These are phyloP conservation scores for Limnephilus rhombicus DNA, from an alignment of 2,888 invertebrate species.

Conservation along the genomic window DNA sequence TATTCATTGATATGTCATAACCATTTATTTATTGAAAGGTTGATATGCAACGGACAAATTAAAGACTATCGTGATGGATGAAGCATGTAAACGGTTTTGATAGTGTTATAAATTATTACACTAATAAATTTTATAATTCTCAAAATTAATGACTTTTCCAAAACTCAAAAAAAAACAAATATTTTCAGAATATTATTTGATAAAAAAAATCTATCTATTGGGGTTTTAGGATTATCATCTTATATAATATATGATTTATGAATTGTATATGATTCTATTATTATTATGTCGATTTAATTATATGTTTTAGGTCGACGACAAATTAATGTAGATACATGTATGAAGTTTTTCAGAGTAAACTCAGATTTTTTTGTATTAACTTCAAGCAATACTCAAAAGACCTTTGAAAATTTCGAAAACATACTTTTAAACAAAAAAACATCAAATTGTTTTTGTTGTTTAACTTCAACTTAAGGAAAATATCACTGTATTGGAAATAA, in stretches of 20 bases:
- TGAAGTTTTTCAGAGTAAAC: neutral
- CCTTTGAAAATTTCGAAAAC: neutral
- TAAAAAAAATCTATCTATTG: neutral
- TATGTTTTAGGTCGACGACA: neutral
- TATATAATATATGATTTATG: neutral
- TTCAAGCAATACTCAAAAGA: neutral
- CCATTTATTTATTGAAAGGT: neutral
- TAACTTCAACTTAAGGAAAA: neutral
- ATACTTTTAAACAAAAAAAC: neutral
- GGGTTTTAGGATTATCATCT: neutral
- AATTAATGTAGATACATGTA: neutral
- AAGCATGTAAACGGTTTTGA: neutral
- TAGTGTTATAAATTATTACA: neutral
- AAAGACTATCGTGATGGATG: neutral
- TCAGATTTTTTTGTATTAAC: neutral
- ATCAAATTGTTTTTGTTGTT: neutral
- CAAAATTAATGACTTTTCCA: neutral
- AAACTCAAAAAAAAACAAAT: neutral
- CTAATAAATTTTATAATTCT: neutral
- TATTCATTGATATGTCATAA: neutral
- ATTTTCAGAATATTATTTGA: neutral
- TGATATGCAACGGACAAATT: neutral
- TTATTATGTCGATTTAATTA: neutral
- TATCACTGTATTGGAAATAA: conserved; percentile 3
- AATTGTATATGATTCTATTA: neutral